phyloP scores from a whole-genome alignment of 2,888 invertebrate species.

The Cheilosia vulpina region DNA sequence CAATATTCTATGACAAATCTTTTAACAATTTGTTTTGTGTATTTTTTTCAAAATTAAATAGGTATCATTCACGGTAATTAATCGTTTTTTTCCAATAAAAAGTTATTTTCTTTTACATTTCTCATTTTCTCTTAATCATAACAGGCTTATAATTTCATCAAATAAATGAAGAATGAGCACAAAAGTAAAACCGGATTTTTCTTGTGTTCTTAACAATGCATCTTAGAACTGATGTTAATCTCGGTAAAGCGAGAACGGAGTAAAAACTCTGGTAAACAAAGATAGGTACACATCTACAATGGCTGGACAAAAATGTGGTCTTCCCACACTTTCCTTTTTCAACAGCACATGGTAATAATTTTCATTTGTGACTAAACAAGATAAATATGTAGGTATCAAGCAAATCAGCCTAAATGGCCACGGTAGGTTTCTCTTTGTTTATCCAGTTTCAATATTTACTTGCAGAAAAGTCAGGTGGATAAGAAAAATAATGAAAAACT shows the following conservation, averaged over 20 bases:
- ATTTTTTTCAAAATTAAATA: background rate
- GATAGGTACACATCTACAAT: background rate
- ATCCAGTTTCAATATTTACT: slow-evolving; percentile 1
- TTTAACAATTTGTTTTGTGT: slow-evolving; percentile 6
- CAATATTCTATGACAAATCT: slow-evolving; percentile 19
- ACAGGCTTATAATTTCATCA: background rate
- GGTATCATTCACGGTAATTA: background rate
- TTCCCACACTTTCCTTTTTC: slow-evolving; percentile 70
- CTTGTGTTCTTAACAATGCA: slow-evolving; percentile 17
- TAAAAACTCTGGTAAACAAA: slow-evolving; percentile 29
- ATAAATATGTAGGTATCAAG: background rate
- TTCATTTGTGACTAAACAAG: background rate
- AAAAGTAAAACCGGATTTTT: slow-evolving; percentile 33
- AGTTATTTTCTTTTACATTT: background rate
- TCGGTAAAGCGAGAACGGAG: background rate
- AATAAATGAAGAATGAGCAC: background rate
- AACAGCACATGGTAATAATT: slow-evolving; percentile 2
- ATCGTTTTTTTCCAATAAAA: background rate
- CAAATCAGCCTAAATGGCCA: background rate
- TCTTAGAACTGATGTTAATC: slow-evolving; percentile 5
- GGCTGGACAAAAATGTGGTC: background rate
- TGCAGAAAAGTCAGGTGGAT: background rate
- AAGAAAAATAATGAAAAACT: background rate
- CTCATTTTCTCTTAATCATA: background rate
- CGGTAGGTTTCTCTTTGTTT: background rate